Evolutionary conservation across 2,888 invertebrate species (phyloP), one percentile per base, ranked within the genome.

Genomic region (Marasmarcha lunaedactyla): DNA sequence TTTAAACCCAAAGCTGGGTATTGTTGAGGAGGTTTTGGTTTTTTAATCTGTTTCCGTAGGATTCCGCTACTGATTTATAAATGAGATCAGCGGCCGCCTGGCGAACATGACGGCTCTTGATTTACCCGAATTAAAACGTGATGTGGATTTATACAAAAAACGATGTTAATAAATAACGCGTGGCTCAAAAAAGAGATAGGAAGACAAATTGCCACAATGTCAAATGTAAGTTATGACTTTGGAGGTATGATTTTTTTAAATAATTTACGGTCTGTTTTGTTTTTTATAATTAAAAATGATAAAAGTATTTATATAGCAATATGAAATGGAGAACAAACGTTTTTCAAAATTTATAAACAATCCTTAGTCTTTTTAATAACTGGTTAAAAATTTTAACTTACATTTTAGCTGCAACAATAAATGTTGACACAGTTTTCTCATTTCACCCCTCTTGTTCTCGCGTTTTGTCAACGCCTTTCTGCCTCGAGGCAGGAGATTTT

Each of bases 11-110:
- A 74, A 76, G 77, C 70, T 66, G 55, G 51, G 70, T 63, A 78
- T 81, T 83, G 81, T 81, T 72, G 55, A 51, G 61, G 52, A 47
- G 61, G 71, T 81, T 77, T n/a, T n/a, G n/a, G n/a, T n/a, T n/a
- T n/a, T 78, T 81, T 81, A 81, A 79, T 79, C 71, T 72, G 77
- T 81, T 79, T 81, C 83, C 81, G 78, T 79, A 78, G 76, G 78
- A 76, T 76, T 69, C 70, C 78, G 83, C 81, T 83, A 81, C 81
- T 70, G 79, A 77, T 70, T 77, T 76, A 76, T 76, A 77, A 79
- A 79, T 74, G 74, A 71, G 72, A 59, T 60, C 60, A 54, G 45
- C 50, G 57, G 60, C 12, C 36, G 11, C 58, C 50, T 58, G 60
- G 15, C 33, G 14, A 59, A 46, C 57, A 60, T 53, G 64, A 61